Conservation (phyloP, 2,113 vertebrate genomes). For the Oenanthe oenanthe region DNA sequence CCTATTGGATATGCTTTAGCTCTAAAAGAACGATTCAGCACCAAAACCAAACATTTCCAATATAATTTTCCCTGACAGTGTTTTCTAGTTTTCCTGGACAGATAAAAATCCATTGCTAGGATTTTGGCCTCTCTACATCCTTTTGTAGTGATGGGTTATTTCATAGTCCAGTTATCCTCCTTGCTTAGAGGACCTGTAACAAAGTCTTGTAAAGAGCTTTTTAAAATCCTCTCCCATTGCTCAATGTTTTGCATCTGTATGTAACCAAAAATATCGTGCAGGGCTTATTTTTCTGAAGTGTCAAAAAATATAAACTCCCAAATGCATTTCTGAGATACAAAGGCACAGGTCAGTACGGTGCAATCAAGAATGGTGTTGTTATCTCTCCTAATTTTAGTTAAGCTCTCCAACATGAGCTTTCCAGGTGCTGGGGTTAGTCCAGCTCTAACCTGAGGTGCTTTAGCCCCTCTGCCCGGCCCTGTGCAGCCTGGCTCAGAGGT, state of each 20-base stretch:
- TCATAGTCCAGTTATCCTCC: not conserved
- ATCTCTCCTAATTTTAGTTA: not conserved
- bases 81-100: not conserved
- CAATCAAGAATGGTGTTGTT: not conserved
- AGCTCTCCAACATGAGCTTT: not conserved
- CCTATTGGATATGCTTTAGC: not conserved
- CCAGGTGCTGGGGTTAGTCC: not conserved
- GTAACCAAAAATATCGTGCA: not conserved
- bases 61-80: not conserved
- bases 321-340: not conserved
- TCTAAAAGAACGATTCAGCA: not conserved
- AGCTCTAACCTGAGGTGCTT: not conserved
- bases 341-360: fast-evolving
- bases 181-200: not conserved
- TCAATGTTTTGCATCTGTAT: not conserved
- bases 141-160: not conserved
- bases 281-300: not conserved
- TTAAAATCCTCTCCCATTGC: not conserved
- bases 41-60: not conserved
- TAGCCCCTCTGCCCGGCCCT: not conserved
- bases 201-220: not conserved
- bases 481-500: not conserved
- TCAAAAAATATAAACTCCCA: not conserved
- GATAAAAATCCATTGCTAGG: constrained; percentile 9
- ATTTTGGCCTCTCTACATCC: not conserved